Conservation (phyloP, 2,113 vertebrate species). For the Halcyon malimbica region DNA sequence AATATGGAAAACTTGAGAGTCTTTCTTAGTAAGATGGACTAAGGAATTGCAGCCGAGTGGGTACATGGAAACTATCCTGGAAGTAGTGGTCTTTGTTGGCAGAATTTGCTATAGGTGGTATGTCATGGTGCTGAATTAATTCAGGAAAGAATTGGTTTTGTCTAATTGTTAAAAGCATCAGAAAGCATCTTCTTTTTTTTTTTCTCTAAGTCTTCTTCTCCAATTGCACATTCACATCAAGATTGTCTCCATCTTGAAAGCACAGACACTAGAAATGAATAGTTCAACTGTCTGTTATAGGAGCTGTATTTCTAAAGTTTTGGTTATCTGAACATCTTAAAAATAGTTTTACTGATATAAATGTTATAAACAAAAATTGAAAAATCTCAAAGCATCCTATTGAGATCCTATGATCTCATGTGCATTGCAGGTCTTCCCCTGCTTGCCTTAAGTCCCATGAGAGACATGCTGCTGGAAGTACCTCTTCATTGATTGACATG, state of each 20-base stretch:
- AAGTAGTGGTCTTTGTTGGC: neutral
- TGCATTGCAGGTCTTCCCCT: neutral
- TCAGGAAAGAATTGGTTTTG: neutral
- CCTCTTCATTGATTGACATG: neutral
- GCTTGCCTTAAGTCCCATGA: neutral
- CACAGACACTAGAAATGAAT: neutral
- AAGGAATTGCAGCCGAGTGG: neutral
- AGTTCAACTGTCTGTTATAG: neutral
- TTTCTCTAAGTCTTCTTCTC: neutral
- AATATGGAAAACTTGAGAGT: neutral
- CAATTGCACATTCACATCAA: neutral
- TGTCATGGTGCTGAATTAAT: neutral
- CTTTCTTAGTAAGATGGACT: neutral
- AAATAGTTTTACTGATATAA: neutral
- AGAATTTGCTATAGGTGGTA: neutral
- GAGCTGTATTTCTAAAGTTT: neutral
- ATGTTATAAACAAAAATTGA: neutral
- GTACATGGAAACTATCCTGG: neutral
- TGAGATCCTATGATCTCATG: neutral
- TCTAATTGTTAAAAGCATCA: neutral
- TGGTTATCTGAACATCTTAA: neutral
- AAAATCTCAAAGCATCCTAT: neutral
- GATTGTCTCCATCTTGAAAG: neutral
- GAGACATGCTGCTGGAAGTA: neutral
- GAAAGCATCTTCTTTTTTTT: neutral